A percentile compares a stretch with the other conserved stretches of the same genome.
Conservation (phyloP, 2,888 invertebrate genomes). For the Pegoplata infirma region DNA sequence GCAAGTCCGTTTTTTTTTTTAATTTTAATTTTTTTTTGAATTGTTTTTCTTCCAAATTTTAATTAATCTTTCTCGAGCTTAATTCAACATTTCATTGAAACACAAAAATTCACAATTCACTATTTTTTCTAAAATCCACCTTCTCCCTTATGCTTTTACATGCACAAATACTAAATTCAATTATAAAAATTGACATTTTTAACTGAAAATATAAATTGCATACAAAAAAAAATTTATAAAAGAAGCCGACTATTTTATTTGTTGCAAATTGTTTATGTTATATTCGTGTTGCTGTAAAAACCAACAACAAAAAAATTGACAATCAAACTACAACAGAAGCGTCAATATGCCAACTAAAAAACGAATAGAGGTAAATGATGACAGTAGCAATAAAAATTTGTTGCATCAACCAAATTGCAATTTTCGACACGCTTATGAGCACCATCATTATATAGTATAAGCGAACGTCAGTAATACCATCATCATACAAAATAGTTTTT, state of each 20-base stretch:
- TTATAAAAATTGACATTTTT: too few relatives aligned
- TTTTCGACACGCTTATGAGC: conserved; percentile 48
- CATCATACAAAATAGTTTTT: too few relatives aligned
- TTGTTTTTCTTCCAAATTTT: too few relatives aligned
- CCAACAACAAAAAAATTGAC: neutral
- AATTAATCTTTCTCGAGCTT: too few relatives aligned
- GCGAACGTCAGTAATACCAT: conserved; percentile 14
- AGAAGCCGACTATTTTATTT: neutral
- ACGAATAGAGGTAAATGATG: neutral
- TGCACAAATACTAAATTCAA: too few relatives aligned
- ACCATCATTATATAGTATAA: conserved; percentile 38
- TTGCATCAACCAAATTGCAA: conserved; percentile 42
- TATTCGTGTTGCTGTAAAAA: neutral
- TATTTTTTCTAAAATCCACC: too few relatives aligned
- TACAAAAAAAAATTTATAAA: neutral
- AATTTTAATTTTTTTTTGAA: too few relatives aligned
- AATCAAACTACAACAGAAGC: neutral
- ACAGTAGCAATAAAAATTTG: conserved; percentile 24
- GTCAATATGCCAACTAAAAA: conserved; percentile 4
- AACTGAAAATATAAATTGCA: neutral
- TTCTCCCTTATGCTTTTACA: too few relatives aligned
- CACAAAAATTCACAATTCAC: too few relatives aligned
- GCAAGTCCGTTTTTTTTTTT: too few relatives aligned
- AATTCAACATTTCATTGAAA: too few relatives aligned
- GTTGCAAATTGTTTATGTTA: neutral